Base-by-base conservation (phyloP, 2,888 invertebrate genomes). In the Sialis fuliginosa region DNA sequence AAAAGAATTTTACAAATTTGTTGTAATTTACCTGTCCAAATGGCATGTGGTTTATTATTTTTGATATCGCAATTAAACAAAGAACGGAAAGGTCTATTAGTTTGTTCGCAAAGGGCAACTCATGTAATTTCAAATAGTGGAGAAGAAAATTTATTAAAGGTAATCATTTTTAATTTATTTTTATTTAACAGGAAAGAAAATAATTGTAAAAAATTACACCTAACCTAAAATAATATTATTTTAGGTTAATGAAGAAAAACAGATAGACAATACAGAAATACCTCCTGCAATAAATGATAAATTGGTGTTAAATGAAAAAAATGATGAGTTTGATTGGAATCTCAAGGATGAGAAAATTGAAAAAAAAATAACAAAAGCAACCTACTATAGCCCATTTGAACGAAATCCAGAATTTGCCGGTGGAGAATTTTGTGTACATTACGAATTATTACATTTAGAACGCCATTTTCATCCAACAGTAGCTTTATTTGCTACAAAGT, bases 401-500 rank as follows among this genome's bases (percentile, higher is more conserved):
- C 75, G 96, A 31, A 95, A 96, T 66, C 96, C 97, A 0, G 62
- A 82, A 10, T 89, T 77, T 67, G 81, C 87, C 8, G 85, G 87
- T 32, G 89, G 87, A 0, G 75, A 80, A 40, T 71, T 72, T 47
- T 71, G 80, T 0, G 74, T 81, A 0, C 77, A 81, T 50, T 65
- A 79, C 45, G 97, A 98, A 62, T 67, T 98, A n/a, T 53, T 71
- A 7, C 62, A 74, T 0, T 68, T 97, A 1, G 63, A 71, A 1
- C 60, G 69, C 1, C 92, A 97, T 63, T 92, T 78, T 62, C 97
- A 98, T 66, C 97, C 97, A 0, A 85, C 90, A 1, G 89, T 95
- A 1, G 74, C 83, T 42, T 67, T 95, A 48, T 97, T 93, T 67
- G 90, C 95, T 0, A 72, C 77, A 42, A 83, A 78, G 53, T 67